Evolutionary conservation across 2,888 invertebrate genomes (phyloP), one percentile per base, ranked within the genome.

Genomic region (Protophormia terraenovae): DNA sequence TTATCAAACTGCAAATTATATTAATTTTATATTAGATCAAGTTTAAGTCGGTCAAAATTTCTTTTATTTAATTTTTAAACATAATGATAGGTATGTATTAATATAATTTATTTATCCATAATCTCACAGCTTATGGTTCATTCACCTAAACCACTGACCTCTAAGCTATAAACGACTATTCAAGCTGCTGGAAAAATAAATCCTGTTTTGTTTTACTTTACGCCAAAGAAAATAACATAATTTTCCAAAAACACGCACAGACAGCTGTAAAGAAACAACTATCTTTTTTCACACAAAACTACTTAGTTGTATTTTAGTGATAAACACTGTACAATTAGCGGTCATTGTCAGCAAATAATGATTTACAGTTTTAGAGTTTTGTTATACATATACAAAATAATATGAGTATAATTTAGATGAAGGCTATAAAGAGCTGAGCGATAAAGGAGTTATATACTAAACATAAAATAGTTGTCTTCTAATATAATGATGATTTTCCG

Each of bases 291-390:
- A 45, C 27, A 6, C 47, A 19, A n/a, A 50, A 41, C 75, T 60
- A 24, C n/a, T n/a, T n/a, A n/a, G n/a, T n/a, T n/a, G n/a, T 19
- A 4, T 73, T 60, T 60, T 32, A 47, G 60, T 64, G 38, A 10
- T n/a, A 22, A 67, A 32, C 45, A 32, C 22, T 45, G n/a, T n/a
- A 27, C 27, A 72, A 72, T 77, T 67, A 32, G 80, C 80, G 84
- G 80, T 84, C 77, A 81, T 77, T 84, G 72, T 50, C 80, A 73
- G 45, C 35, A 55, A 10, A 27, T 35, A 41, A 69, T 75, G 47
- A 53, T 27, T 75, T 71, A 62, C 19, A 19, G 58, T 50, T 22
- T 24, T 10, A 41, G 22, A 22, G 45, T 45, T 50, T 8, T 22
- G 41, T 41, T 14, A 3, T 41, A 41, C 5, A 41, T n/a, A n/a